Evolutionary conservation across 2,888 invertebrate genomes (phyloP).

Genomic region (Podotricha telesiphe): DNA sequence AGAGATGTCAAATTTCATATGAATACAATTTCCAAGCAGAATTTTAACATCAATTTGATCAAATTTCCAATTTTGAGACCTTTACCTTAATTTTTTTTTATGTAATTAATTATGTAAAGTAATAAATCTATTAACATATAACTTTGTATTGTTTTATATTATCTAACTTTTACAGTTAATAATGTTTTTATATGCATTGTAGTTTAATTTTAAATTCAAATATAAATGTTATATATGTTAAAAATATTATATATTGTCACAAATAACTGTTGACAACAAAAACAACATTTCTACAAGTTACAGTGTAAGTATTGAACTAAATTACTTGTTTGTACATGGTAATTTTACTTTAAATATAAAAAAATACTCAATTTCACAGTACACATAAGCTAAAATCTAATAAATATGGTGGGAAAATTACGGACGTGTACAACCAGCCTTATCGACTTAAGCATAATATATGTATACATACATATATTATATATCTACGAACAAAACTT

Average conservation of each 20-base stretch:
- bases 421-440: background rate
- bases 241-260: background rate
- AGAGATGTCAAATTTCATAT: too few species aligned
- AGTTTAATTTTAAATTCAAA: background rate
- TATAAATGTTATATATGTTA: background rate
- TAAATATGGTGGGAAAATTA: slow-evolving; percentile 10
- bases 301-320: slow-evolving; percentile 1
- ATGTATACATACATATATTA: background rate
- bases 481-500: slow-evolving; percentile 12
- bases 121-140: too few species aligned
- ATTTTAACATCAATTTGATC: too few species aligned
- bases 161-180: too few species aligned
- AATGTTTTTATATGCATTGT: too few species aligned
- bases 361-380: background rate
- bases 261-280: background rate
- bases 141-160: too few species aligned
- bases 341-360: background rate
- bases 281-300: background rate
- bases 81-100: too few species aligned
- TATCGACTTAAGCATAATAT: background rate
- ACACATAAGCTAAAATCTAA: background rate
- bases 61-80: too few species aligned
- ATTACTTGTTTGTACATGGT: background rate
- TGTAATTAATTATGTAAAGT: too few species aligned
- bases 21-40: too few species aligned